Base-by-base conservation (phyloP, 2,888 invertebrate species). In the Sericinus montela region DNA sequence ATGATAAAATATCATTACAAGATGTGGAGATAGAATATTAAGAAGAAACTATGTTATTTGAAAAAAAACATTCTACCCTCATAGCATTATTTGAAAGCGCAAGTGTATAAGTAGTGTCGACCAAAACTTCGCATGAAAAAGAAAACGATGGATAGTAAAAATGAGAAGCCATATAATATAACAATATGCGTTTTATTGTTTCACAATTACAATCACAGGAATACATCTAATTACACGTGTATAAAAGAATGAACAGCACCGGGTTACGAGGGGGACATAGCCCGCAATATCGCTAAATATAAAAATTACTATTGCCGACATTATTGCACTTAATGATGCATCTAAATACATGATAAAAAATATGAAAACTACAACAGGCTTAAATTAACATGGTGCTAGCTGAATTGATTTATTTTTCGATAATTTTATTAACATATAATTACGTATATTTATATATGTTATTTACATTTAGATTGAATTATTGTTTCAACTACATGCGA, bases 151-250 rank as follows among this genome's bases (percentile, higher is more conserved):
- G 37, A 41, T 45, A 40, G 19, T 36, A 36, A 28, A 62, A 62
- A 60, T 55, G 54, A 62, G 35, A 57, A 57, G 43, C 41, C 56
- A 45, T 29, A 19, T 49, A 47, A 19, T 49, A 47, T 60, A 54
- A 57, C 51, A 55, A 52, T 53, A 66, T 51, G 56, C 51, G 55
- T 48, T 74, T 73, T 74, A 74, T 72, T 69, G 40, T 45, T 56
- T 32, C 56, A 59, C 52, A 40, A 48, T 57, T 56, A 64, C 57
- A 66, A 32, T 32, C 52, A 40, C 28, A 34, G 1, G 29, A 11
- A 28, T 29, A 46, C 19, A 38, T 41, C 9, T 28, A 6, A 4
- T 35, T 41, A 29, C 36, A 36, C 8, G 25, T 25, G 25, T 30
- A 47, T 13, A 41, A 15, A 28, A 19, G 36, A 13, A 47, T 44